Base-by-base conservation (phyloP, 2,113 vertebrate species). In the Leptobrachium leishanense region DNA sequence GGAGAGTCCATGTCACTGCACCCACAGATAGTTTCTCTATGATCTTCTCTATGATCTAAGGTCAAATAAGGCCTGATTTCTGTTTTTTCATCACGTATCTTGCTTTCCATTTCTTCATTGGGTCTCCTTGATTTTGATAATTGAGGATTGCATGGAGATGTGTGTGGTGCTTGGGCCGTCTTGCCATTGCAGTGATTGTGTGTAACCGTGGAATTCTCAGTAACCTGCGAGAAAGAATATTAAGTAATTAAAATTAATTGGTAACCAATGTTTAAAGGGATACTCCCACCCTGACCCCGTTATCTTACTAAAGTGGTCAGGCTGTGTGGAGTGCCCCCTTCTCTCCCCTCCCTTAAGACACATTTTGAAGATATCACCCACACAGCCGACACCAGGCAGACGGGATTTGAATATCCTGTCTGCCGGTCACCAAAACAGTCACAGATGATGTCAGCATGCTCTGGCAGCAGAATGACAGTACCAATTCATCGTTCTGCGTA, bases 1-100 rank as follows among this genome's bases (percentile, higher is more conserved):
- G 41, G 85, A 8, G 3, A 46, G 8, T 81, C 2, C 12, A 77
- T 40, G 83, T 72, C 5, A 83, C 68, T 70, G 85, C 13, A 82
- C 46, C 46, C 46, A 65, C 77, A 69, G 12, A 77, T 55, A 42
- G 50, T 85, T 46, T 72, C 57, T 54, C 12, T 43, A 10, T 72
- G 73, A 7, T 81, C 81, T 46, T 72, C 57, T 54, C 12, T 43
- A 10, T 72, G 73, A 7, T 81, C 81, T 0, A 20, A 39, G 1
- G 42, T 59, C 59, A 40, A 40, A 63, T 1, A 9, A 31, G 57
- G 41, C 9, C 62, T 43, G 54, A 46, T 12, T 59, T 77, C 70
- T 11, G 57, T 1, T 42, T 63, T 40, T 39, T 43, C 67, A 31
- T 7, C 53, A 63, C 5, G 68, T 13, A 50, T 59, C 13, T 74